Evolutionary conservation across 2,113 vertebrate genomes (phyloP).

Genomic region (Pteropus alecto): DNA sequence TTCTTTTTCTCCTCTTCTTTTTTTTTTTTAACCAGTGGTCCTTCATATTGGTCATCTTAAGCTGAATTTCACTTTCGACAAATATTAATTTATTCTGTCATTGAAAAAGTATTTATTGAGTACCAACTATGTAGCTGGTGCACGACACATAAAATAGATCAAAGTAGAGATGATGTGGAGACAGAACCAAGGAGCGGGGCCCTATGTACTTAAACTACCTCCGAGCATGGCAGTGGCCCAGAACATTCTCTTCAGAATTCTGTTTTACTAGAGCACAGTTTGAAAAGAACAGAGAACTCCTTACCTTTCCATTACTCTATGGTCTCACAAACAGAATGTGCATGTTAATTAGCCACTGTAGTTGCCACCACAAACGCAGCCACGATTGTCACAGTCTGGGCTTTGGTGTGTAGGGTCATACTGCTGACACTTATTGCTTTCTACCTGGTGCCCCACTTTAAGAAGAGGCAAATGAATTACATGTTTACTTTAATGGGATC

Average conservation of each 20-base stretch:
- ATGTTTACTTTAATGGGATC: neutral
- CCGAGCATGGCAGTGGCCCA: neutral
- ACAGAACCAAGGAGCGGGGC: accelerated
- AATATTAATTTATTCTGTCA: neutral
- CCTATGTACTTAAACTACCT: neutral
- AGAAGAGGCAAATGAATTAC: neutral
- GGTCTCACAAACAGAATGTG: neutral
- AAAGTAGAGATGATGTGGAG: neutral
- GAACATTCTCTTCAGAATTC: neutral
- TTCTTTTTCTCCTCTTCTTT: neutral
- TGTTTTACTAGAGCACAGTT: neutral
- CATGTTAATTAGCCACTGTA: neutral
- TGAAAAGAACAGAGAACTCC: neutral
- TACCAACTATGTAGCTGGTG: neutral
- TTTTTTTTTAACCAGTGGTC: neutral
- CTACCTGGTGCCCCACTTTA: neutral
- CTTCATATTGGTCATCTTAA: neutral
- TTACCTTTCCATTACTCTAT: neutral
- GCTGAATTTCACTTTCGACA: neutral
- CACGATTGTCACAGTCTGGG: neutral
- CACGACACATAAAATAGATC: neutral
- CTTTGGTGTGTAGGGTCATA: neutral
- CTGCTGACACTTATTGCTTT: neutral
- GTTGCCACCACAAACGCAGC: neutral
- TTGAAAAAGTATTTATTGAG: neutral